phyloP scores from a whole-genome alignment of 2,888 invertebrate genomes.

The Acleris literana region DNA sequence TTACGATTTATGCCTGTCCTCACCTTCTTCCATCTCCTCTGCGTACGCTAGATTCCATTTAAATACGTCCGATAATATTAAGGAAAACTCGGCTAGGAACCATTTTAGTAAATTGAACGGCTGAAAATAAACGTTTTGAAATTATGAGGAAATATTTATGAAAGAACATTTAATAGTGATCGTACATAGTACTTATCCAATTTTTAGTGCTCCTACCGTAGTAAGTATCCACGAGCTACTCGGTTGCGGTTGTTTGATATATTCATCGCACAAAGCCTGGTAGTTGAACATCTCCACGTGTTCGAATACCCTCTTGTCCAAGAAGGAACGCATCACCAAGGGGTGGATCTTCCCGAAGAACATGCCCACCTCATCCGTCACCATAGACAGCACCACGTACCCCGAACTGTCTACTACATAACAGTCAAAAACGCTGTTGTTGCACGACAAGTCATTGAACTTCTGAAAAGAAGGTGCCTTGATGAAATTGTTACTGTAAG shows the following conservation, averaged over 20 bases:
- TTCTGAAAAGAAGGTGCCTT: not conserved
- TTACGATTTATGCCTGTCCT: constrained; percentile 33
- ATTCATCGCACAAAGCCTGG: constrained; percentile 88
- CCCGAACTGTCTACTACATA: constrained; percentile 97
- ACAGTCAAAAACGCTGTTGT: constrained; percentile 87
- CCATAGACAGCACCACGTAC: constrained; percentile 90
- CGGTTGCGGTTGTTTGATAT: constrained; percentile 44
- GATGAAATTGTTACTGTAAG: too few species aligned
- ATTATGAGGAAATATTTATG: not conserved
- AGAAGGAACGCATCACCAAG: constrained; percentile 89
- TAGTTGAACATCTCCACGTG: constrained; percentile 92
- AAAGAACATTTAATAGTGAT: not conserved
- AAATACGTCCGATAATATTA: constrained; percentile 58
- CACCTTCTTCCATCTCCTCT: constrained; percentile 50
- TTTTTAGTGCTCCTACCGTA: constrained; percentile 51
- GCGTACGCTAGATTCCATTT: constrained; percentile 58
- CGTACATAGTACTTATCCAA: not conserved
- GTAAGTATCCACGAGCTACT: constrained; percentile 60
- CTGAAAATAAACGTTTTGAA: constrained; percentile 51
- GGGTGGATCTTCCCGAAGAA: constrained; percentile 94
- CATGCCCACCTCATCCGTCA: constrained; percentile 87
- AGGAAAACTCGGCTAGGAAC: constrained; percentile 62
- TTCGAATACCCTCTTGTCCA: constrained; percentile 88
- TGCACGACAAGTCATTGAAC: constrained; percentile 70
- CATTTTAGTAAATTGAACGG: constrained; percentile 69